Base-by-base conservation (phyloP, 2,113 vertebrate genomes). In the Probosciger aterrimus region DNA sequence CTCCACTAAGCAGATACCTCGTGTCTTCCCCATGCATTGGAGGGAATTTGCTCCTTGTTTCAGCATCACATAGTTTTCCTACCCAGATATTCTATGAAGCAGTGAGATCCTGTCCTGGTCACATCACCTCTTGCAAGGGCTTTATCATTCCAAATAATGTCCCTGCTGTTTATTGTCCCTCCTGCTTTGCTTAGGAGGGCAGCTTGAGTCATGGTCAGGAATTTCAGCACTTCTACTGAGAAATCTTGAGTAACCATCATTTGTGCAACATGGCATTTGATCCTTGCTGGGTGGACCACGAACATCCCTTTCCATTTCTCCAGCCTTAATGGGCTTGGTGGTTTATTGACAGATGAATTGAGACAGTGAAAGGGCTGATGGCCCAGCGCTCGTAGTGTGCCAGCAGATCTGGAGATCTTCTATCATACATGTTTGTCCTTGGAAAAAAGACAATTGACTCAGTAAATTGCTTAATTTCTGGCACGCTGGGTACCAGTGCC, bases 401-500 rank as follows among this genome's bases (percentile, higher is more conserved):
- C 95, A 97, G 90, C 92, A 93, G 94, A 93, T 92, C 95, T 96
- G 96, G 92, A 95, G 83, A 95, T 95, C 88, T 95, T 93, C 93
- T 96, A 82, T 92, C 91, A 89, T 70, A 96, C 95, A 92, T 83
- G 80, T 95, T 96, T 96, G 95, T 96, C 93, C 96, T 96, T 96
- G 93, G 94, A 96, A 93, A 96, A 95, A 95, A 96, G 91, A 95
- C 95, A 96, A 93, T 92, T 92, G 96, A 94, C 95, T 97, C 92
- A 82, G 88, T 96, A 96, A 96, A 96, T 96, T 82, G 92, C 92
- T 92, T 94, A 86, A 93, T 93, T 91, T 93, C 92, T 96, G 96
- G 86, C 92, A 90, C 1, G 6, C 62, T 85, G 91, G 83, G 69
- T 76, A 94, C 74, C 77, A 92, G 74, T 6, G 14, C 86, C 17